Evolutionary conservation across 1,140 invertebrate genomes (phyloP).

Genomic region (Daktulosphaira vitifoliae): DNA sequence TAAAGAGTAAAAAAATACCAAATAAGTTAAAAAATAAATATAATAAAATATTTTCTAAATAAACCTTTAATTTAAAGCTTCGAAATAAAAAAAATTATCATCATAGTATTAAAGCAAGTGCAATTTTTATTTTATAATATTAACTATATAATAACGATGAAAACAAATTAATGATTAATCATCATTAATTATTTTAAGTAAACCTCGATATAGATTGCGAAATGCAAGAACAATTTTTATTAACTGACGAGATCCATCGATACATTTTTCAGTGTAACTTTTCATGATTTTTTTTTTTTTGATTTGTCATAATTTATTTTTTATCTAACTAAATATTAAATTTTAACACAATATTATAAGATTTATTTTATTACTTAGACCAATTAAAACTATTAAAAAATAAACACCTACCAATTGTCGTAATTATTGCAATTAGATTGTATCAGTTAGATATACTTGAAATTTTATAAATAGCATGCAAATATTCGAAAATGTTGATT

Average conservation of each 20-base stretch:
- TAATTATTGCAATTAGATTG: conserved; percentile 28
- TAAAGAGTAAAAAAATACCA: conserved; percentile 34
- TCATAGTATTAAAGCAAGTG: background rate
- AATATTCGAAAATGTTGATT: background rate
- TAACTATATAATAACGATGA: conserved; percentile 6
- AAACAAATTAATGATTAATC: conserved; percentile 8
- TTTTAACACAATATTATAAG: too few species aligned
- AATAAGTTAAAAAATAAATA: conserved; percentile 32
- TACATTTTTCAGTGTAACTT: conserved; percentile 28
- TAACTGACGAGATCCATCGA: conserved; percentile 32
- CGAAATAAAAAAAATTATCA: conserved; percentile 27
- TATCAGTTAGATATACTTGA: conserved; percentile 1
- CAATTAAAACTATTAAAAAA: background rate
- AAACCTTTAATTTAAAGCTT: conserved; percentile 23
- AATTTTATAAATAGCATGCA: conserved; percentile 6
- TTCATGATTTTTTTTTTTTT: conserved; percentile 5
- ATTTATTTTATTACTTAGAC: too few species aligned
- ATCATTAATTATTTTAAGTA: conserved; percentile 25
- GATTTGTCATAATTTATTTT: conserved; percentile 14
- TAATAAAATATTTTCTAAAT: conserved; percentile 29
- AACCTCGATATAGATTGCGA: conserved; percentile 27
- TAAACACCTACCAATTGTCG: background rate
- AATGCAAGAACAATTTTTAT: conserved; percentile 15
- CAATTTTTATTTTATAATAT: conserved; percentile 15
- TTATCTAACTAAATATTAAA: too few species aligned